These are phyloP conservation scores for Pandemis corylana DNA, from an alignment of 2,888 invertebrate genomes.

Conservation along the genomic window DNA sequence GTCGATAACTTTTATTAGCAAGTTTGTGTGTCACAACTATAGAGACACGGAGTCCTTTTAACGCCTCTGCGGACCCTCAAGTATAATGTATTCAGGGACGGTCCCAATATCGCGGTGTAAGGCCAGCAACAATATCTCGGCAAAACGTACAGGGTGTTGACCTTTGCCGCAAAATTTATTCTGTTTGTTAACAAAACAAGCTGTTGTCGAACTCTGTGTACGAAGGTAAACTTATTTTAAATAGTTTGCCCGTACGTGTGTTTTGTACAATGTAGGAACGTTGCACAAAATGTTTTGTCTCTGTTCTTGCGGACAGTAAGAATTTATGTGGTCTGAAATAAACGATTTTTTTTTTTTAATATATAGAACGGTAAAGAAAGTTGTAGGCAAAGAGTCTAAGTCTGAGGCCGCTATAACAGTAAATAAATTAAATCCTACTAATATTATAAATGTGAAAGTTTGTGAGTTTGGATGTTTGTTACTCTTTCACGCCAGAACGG, in stretches of 20 bases:
- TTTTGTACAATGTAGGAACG: conserved; percentile 10
- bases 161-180: conserved; percentile 46
- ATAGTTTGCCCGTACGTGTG: conserved; percentile 2
- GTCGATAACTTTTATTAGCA: neutral
- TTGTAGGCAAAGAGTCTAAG: no score
- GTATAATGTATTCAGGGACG: conserved; percentile 59
- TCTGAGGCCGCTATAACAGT: no score
- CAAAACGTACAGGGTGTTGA: conserved; percentile 43
- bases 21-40: neutral
- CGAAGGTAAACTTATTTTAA: conserved; percentile 23
- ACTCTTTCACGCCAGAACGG: no score
- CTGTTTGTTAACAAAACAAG: conserved; percentile 41
- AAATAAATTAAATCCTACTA: no score
- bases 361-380: no score
- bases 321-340: no score
- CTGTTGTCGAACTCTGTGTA: conserved; percentile 31
- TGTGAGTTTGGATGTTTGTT: no score
- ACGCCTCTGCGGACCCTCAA: conserved; percentile 35
- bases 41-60: conserved; percentile 8
- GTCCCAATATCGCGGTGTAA: conserved; percentile 53
- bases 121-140: conserved; percentile 46
- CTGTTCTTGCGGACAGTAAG: no score
- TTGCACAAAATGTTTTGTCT: neutral
- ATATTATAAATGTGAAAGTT: no score
- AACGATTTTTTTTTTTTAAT: no score